phyloP scores from a whole-genome alignment of 2,888 invertebrate genomes.

The Synergus gifuensis region DNA sequence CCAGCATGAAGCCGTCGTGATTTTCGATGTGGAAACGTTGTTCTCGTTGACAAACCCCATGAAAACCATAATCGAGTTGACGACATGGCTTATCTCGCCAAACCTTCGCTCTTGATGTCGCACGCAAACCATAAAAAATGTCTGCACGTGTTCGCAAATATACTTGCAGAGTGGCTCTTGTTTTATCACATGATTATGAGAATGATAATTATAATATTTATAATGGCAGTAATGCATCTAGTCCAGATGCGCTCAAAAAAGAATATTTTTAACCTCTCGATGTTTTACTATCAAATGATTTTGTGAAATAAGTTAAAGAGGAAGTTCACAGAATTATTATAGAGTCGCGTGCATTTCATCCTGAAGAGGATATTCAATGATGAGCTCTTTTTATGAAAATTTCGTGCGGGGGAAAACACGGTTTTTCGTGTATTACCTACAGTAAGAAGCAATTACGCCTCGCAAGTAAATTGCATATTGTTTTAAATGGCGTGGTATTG shows the following conservation, averaged over 20 bases:
- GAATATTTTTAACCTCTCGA: too few species aligned
- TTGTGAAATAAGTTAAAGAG: neutral
- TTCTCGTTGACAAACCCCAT: constrained; percentile 58
- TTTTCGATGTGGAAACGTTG: constrained; percentile 50
- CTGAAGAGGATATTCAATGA: neutral
- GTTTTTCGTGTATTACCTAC: constrained; percentile 53
- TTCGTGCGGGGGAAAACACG: constrained; percentile 44
- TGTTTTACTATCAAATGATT: neutral
- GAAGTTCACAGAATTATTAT: constrained; percentile 50
- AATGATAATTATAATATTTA: neutral
- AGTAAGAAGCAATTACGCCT: constrained; percentile 54
- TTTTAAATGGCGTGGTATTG: constrained; percentile 55
- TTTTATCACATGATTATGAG: neutral
- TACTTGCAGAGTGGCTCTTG: constrained; percentile 41
- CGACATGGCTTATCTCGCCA: constrained; percentile 72
- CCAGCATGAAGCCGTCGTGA: neutral
- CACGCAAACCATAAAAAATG: constrained; percentile 66
- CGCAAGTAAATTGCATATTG: constrained; percentile 57
- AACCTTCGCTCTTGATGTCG: constrained; percentile 62
- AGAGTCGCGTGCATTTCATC: constrained; percentile 53
- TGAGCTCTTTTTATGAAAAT: constrained; percentile 45
- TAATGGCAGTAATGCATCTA: neutral
- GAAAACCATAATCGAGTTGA: constrained; percentile 70
- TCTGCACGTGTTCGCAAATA: constrained; percentile 57
- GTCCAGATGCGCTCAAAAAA: too few species aligned